phyloP scores from a whole-genome alignment of 2,113 vertebrate genomes.

The Paradoxurus hermaphroditus region DNA sequence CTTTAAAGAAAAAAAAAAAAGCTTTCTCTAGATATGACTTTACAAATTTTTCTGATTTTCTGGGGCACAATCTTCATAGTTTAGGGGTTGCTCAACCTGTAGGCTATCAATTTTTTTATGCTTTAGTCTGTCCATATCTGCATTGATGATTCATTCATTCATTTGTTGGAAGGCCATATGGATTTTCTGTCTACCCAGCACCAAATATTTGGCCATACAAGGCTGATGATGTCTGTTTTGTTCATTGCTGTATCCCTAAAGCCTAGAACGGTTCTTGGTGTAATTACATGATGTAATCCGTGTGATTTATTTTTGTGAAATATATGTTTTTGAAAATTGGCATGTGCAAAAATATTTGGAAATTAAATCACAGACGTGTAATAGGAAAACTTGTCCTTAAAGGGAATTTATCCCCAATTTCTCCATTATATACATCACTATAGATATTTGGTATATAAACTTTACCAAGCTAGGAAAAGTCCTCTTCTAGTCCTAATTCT shows the following conservation, averaged over 20 bases:
- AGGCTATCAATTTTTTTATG: not conserved
- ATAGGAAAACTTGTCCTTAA: not conserved
- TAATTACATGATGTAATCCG: not conserved
- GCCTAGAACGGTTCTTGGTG: not conserved
- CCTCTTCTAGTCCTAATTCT: not conserved
- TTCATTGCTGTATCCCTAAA: not conserved
- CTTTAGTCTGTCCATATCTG: not conserved
- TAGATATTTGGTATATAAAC: slow-evolving; percentile 1
- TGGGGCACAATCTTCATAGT: not conserved
- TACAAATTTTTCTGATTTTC: slow-evolving; percentile 8
- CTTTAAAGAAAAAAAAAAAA: not conserved
- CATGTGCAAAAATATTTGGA: not conserved
- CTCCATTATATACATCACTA: not conserved
- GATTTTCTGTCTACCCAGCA: not conserved
- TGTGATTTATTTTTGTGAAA: not conserved
- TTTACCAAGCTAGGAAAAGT: not conserved
- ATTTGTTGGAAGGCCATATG: not conserved
- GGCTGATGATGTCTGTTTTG: not conserved
- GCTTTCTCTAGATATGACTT: slow-evolving; percentile 21
- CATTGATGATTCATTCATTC: not conserved
- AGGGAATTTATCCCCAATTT: not conserved
- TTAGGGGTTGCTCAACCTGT: not conserved
- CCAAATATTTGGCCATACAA: not conserved
- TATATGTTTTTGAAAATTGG: not conserved
- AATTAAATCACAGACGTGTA: not conserved